Conservation (phyloP, 2,888 invertebrate genomes). For the Bhutanitis thaidina region DNA sequence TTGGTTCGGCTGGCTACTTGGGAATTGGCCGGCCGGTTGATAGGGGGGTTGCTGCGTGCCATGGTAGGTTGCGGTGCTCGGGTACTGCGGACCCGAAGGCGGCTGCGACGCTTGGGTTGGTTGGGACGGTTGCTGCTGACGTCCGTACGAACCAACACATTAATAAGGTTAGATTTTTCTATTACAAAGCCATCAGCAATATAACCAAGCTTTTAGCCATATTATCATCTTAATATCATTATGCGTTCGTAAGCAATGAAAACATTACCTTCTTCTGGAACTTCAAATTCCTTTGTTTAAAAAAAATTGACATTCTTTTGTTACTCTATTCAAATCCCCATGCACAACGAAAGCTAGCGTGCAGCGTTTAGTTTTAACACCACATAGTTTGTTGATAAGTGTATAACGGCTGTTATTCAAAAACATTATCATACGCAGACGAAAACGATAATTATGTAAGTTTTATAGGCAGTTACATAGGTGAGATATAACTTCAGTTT, state of each 20-base stretch:
- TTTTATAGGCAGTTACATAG: constrained; percentile 2
- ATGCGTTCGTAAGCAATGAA: constrained; percentile 68
- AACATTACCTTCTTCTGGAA: constrained; percentile 68
- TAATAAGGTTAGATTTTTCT: constrained; percentile 80
- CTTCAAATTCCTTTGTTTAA: constrained; percentile 36
- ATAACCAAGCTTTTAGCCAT: constrained; percentile 72
- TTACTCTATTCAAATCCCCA: constrained; percentile 73
- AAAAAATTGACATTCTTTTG: constrained; percentile 58
- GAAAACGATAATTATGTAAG: constrained; percentile 28
- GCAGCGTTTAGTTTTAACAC: constrained; percentile 72
- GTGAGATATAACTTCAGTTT: constrained; percentile 1
- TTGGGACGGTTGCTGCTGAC: constrained; percentile 80
- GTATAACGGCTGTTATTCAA: constrained; percentile 44
- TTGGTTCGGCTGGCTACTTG: constrained; percentile 65
- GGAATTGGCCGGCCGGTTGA: constrained; percentile 74
- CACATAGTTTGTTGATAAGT: constrained; percentile 57
- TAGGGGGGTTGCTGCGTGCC: constrained; percentile 78
- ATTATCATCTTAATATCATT: constrained; percentile 51
- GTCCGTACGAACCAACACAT: constrained; percentile 81
- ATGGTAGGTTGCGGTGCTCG: constrained; percentile 77
- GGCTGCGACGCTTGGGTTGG: constrained; percentile 76
- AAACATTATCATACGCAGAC: constrained; percentile 42
- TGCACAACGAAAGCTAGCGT: constrained; percentile 80
- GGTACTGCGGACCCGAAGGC: constrained; percentile 74
- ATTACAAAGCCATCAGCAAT: constrained; percentile 75